Conservation (phyloP, 30 jellyfish, hydroid and myxozoan genomes). For the Turritopsis rubra region DNA sequence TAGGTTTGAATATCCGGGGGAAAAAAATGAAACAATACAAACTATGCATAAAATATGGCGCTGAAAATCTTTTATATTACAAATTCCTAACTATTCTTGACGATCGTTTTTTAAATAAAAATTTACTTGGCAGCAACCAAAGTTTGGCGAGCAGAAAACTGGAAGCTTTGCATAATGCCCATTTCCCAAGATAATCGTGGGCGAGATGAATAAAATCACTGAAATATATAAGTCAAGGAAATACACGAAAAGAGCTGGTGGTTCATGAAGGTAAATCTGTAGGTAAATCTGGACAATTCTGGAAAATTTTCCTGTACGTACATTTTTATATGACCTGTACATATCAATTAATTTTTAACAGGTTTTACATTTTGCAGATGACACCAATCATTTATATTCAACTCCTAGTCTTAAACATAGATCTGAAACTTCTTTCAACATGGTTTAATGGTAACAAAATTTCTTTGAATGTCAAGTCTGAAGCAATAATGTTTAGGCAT, state of each 20-base stretch:
- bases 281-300: not conserved
- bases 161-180: slow-evolving; percentile 18
- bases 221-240: not conserved
- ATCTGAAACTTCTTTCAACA: no score
- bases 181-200: slow-evolving; percentile 7
- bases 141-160: slow-evolving; percentile 19
- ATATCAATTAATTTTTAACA: no score
- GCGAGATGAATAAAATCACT: slow-evolving; percentile 12
- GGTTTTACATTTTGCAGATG: no score
- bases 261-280: not conserved
- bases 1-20: no score
- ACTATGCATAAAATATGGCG: not conserved
- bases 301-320: no score
- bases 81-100: not conserved
- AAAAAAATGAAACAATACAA: not conserved
- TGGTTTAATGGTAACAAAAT: no score
- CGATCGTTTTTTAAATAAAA: not conserved
- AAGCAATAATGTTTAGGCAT: no score
- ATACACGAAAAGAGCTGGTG: not conserved
- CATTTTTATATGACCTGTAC: no score
- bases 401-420: no score
- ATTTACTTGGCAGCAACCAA: slow-evolving; percentile 4
- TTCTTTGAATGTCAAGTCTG: no score
- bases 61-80: not conserved
- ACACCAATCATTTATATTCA: no score